These are phyloP conservation scores for Caenorhabditis afra DNA, from an alignment of 2,888 invertebrate genomes.

Conservation along the genomic window DNA sequence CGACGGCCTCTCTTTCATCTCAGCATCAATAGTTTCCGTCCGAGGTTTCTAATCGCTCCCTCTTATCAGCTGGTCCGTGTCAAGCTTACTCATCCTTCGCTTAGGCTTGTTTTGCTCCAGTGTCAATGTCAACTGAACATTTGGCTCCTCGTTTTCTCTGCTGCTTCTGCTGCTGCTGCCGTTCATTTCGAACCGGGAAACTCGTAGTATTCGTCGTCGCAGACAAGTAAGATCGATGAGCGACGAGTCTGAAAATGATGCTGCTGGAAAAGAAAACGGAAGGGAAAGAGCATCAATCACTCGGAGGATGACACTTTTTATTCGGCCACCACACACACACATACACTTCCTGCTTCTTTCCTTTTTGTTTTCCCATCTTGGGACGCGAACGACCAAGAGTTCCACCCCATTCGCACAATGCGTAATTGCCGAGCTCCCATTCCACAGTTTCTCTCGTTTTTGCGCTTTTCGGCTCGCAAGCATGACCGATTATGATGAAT, in stretches of 20 bases:
- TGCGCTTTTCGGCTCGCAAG: conserved; percentile 1
- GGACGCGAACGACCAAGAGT: not conserved
- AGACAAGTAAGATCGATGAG: conserved; percentile 7
- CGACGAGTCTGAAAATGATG: not conserved
- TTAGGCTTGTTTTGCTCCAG: conserved; percentile 22
- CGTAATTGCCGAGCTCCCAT: not conserved
- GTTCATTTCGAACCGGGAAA: conserved; percentile 5
- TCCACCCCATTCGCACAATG: too few relatives aligned
- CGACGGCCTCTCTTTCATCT: too few relatives aligned
- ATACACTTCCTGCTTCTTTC: conserved; percentile 5
- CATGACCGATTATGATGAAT: conserved; percentile 25
- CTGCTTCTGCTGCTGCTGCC: not conserved
- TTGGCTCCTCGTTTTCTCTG: conserved; percentile 5
- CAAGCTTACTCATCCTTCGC: not conserved
- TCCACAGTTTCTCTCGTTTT: not conserved
- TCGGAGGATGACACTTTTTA: conserved; percentile 12
- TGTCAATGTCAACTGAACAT: conserved; percentile 43
- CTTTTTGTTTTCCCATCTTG: not conserved
- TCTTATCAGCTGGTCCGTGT: not conserved
- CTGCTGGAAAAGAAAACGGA: conserved; percentile 1
- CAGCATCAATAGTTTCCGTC: too few relatives aligned
- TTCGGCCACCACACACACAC: not conserved
- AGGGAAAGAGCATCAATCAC: conserved; percentile 9
- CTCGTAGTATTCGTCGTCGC: not conserved
- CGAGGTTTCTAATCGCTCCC: not conserved